A percentile compares a stretch with the other conserved stretches of the same genome.
phyloP scores from a whole-genome alignment of 1,140 invertebrate species.

The Frieseomelitta varia region DNA sequence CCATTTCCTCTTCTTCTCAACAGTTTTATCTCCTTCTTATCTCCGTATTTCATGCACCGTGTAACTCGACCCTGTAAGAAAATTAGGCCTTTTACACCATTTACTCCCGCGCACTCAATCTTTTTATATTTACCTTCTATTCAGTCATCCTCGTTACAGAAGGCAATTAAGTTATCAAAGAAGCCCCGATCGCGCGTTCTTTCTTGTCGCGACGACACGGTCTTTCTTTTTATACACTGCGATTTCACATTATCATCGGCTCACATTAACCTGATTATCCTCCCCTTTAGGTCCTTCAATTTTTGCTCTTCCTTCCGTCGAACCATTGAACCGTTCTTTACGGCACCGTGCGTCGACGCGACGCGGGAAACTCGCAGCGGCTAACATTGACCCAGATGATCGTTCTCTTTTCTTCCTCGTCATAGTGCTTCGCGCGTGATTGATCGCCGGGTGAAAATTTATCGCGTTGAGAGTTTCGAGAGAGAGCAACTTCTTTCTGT shows the following conservation, averaged over 20 bases:
- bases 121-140: neutral
- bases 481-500: neutral
- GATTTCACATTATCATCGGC: neutral
- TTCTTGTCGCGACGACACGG: neutral
- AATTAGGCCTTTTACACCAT: neutral
- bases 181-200: neutral
- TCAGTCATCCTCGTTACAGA: neutral
- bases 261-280: neutral
- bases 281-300: neutral
- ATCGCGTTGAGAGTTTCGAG: neutral
- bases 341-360: too few relatives aligned
- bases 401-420: neutral
- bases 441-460: neutral
- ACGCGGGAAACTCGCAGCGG: neutral
- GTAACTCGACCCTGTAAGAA: neutral
- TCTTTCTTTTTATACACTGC: neutral
- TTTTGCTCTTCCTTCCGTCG: neutral
- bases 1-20: neutral
- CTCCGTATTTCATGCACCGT: neutral
- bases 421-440: neutral
- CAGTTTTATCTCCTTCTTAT: neutral
- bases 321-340: neutral
- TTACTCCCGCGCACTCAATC: neutral
- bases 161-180: neutral
- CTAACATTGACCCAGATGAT: slow-evolving; percentile 11